A percentile compares a stretch with the other conserved stretches of the same genome.
Evolutionary conservation across 2,113 vertebrate species (phyloP).

Genomic region (Nipponia nippon): DNA sequence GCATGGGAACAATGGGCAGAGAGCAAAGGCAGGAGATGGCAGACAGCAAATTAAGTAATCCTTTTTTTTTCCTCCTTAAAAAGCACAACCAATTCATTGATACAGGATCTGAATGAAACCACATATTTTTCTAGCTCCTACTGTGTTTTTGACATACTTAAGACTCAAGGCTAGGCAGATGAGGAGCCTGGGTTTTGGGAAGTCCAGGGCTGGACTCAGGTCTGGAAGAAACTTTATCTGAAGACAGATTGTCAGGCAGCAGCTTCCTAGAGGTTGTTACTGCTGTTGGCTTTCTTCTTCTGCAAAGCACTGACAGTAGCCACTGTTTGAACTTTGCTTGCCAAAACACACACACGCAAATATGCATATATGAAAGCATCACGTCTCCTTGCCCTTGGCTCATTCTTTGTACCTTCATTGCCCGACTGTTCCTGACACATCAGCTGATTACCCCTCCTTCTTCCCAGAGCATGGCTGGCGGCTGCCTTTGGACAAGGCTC

Average conservation of each 20-base stretch:
- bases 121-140: neutral
- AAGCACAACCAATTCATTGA: neutral
- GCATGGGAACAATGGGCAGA: neutral
- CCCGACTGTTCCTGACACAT: neutral
- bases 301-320: neutral
- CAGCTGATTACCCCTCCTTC: neutral
- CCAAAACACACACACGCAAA: neutral
- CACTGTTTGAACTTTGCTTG: neutral
- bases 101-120: neutral
- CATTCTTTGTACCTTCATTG: neutral
- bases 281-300: neutral
- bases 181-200: neutral
- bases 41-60: neutral
- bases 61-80: neutral
- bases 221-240: neutral
- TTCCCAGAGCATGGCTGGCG: neutral
- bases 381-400: neutral
- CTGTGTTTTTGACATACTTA: neutral
- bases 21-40: neutral
- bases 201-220: neutral
- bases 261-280: neutral
- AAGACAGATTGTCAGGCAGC: neutral
- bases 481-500: neutral
- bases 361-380: neutral
- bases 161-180: neutral